Evolutionary conservation across 2,888 invertebrate species (phyloP).

Genomic region (Elysia crispata): DNA sequence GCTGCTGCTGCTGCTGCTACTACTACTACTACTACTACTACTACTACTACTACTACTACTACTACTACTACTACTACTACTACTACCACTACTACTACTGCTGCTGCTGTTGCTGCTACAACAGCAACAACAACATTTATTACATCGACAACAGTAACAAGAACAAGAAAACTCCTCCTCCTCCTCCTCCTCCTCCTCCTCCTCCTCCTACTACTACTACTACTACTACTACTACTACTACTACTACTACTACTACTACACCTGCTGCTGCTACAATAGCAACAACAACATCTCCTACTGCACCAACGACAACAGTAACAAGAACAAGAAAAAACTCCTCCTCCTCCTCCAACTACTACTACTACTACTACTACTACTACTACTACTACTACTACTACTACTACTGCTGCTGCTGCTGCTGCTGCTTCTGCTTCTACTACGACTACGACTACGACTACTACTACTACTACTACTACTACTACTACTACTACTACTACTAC

Average conservation of each 20-base stretch:
- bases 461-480: conserved; percentile 27
- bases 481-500: conserved; percentile 40
- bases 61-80: conserved; percentile 46
- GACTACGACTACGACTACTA: no score
- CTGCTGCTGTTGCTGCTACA: not conserved
- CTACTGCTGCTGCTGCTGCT: not conserved
- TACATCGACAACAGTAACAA: no score
- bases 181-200: no score
- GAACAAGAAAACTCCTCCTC: no score
- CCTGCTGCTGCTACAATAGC: no score
- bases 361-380: conserved; percentile 34
- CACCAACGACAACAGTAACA: conserved; percentile 21
- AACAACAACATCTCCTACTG: conserved; percentile 2
- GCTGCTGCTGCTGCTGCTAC: conserved; percentile 24
- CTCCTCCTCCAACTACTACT: no score
- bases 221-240: conserved; percentile 36
- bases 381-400: conserved; percentile 37
- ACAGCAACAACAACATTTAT: no score
- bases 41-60: conserved; percentile 32
- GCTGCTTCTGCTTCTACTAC: no score
- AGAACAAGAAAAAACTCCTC: conserved; percentile 28
- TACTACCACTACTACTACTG: conserved; percentile 48
- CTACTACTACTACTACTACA: conserved; percentile 10
- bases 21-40: conserved; percentile 34
- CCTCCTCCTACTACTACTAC: no score